Conservation (phyloP, 2,797 vertebrate genomes). For the Syndactyla subalaris region DNA sequence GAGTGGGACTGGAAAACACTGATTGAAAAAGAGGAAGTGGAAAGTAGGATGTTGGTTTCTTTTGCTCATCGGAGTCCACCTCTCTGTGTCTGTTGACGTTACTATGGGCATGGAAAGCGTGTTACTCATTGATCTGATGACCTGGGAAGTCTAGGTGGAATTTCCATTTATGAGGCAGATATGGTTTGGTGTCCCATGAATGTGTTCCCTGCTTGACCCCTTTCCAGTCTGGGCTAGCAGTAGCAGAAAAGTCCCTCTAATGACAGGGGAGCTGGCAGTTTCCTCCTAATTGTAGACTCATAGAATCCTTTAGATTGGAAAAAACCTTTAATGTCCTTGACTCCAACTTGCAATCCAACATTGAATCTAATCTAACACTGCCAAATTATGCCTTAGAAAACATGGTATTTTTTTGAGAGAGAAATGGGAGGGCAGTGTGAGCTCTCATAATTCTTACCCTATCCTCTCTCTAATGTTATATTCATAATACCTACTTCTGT, state of each 20-base stretch:
- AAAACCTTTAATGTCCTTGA: not conserved
- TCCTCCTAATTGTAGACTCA: not conserved
- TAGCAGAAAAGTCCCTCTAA: not conserved
- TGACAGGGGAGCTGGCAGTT: not conserved
- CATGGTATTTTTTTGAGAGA: not conserved
- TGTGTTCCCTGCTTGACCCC: not conserved
- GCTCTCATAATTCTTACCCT: not conserved
- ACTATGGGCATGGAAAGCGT: not conserved
- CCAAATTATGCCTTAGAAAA: not conserved
- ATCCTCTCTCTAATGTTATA: not conserved
- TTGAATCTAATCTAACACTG: not conserved
- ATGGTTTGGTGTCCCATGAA: not conserved
- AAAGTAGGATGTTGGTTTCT: not conserved
- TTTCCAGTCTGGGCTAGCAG: not conserved
- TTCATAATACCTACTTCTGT: not conserved
- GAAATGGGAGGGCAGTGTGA: not conserved
- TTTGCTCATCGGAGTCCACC: not conserved
- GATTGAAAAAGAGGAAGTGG: slow-evolving; percentile 5
- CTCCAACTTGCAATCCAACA: not conserved
- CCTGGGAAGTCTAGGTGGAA: not conserved
- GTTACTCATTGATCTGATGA: not conserved
- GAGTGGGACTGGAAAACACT: not conserved
- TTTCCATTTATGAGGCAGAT: not conserved
- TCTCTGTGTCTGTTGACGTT: not conserved
- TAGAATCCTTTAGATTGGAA: not conserved